phyloP scores from a whole-genome alignment of 2,888 invertebrate species.

The Cerceris rybyensis region DNA sequence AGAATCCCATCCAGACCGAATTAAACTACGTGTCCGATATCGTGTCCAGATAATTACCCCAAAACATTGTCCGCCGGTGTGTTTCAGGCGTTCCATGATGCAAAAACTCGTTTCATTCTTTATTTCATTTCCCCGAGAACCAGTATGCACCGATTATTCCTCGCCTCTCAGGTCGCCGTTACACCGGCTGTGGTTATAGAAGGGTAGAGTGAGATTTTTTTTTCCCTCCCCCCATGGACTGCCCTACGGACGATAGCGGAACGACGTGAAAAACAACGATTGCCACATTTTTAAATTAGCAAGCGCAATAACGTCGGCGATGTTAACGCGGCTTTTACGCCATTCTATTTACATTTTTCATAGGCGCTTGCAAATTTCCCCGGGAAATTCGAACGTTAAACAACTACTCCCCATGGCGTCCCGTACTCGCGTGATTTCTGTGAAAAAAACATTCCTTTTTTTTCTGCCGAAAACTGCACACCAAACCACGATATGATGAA shows the following conservation, averaged over 20 bases:
- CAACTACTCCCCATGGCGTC: conserved; percentile 13
- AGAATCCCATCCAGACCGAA: conserved; percentile 51
- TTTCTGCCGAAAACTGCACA: neutral
- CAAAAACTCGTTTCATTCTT: conserved; percentile 54
- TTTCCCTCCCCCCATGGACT: conserved; percentile 13
- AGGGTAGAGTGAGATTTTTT: conserved; percentile 4
- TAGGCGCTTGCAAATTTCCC: neutral
- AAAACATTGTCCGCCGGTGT: conserved; percentile 54
- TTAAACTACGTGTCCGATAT: conserved; percentile 47
- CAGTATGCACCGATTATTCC: conserved; percentile 55
- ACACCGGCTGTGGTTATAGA: neutral
- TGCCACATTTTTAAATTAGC: conserved; percentile 60
- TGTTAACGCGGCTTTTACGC: conserved; percentile 25
- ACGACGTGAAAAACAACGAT: conserved; percentile 47
- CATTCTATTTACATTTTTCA: conserved; percentile 26
- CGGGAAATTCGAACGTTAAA: conserved; percentile 20
- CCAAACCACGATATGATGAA: neutral
- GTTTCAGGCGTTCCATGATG: conserved; percentile 43
- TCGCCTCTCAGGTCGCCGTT: conserved; percentile 8
- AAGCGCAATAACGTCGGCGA: conserved; percentile 28
- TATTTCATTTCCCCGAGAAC: conserved; percentile 56
- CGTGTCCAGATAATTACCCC: conserved; percentile 67
- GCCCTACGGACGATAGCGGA: conserved; percentile 18
- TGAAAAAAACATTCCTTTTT: neutral
- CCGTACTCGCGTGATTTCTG: neutral